Evolutionary conservation across 2,113 vertebrate genomes (phyloP), one percentile per base, ranked within the genome.

Genomic region (Scomber japonicus): DNA sequence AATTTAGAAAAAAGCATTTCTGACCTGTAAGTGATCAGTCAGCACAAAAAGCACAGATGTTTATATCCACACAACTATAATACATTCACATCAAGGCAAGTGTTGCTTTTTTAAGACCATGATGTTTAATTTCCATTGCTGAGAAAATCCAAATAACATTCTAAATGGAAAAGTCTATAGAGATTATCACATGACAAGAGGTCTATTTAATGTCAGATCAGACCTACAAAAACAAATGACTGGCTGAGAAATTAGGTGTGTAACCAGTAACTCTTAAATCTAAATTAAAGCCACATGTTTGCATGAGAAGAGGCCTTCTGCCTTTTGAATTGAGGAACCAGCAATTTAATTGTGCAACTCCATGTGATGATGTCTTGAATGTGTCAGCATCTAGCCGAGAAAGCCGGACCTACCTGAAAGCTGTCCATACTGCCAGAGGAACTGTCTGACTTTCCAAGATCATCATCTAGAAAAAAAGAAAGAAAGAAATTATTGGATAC

Each of bases 361-460:
- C 11, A 35, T 46, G 64, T 65, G 24, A 63, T 44, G 40, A 64
- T 69, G 50, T 31, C 21, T 17, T 0, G 1, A 66, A 40, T 50
- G 19, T 30, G 13, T 40, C 53, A 45, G 13, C 48, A 62, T 27
- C 24, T n/a, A 56, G 19, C 46, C n/a, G 66, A 65, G 68, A 60
- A 75, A 87, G 78, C 11, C 64, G 90, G 95, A 95, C 97, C 85
- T 81, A 96, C 95, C 94, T 96, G 96, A 94, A 97, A 98, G 94
- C 96, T 98, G 87, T 99, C 98, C 93, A 97, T 95, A 89, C 96
- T 94, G 63, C 96, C 96, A 83, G 96, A 96, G 40, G 96, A 97
- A 77, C 95, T 96, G 92, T 99, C 98, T 75, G 96, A 91, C 89
- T 96, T 99, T 86, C 94, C 96, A 90, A 96, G 95, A 84, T 99